These are phyloP conservation scores for Alligator sinensis DNA, from an alignment of 2,113 vertebrate species.

Conservation along the genomic window DNA sequence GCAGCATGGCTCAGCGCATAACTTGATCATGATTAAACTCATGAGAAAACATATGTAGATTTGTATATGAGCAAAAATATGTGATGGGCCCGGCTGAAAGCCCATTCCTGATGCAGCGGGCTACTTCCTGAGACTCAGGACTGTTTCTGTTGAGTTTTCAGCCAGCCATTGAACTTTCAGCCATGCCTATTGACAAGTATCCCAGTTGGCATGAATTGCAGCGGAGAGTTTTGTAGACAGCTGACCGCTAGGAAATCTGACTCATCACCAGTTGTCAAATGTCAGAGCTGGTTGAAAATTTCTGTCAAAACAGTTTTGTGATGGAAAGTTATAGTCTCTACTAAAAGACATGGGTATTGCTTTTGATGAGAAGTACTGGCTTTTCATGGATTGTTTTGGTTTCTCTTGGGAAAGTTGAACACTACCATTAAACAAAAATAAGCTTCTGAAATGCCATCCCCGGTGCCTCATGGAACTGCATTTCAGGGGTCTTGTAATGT, in stretches of 20 bases:
- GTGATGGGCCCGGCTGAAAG: not conserved
- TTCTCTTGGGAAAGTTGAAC: not conserved
- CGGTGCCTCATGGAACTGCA: not conserved
- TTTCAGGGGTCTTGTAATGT: not conserved
- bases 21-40: not conserved
- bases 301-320: not conserved
- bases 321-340: not conserved
- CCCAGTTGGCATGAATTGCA: not conserved
- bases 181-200: not conserved
- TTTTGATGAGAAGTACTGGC: too few species aligned
- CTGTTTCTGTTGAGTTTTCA: not conserved
- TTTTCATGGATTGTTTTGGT: too few species aligned
- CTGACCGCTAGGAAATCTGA: not conserved
- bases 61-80: not conserved
- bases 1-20: not conserved
- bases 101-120: rapidly evolving
- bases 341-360: not conserved
- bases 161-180: not conserved
- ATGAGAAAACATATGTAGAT: not conserved
- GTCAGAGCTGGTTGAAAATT: not conserved
- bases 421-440: too few species aligned
- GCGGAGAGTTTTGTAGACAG: not conserved
- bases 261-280: rapidly evolving
- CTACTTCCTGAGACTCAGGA: not conserved
- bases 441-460: not conserved